Conservation (phyloP, 1,140 invertebrate genomes). For the Zaprionus ornatus region DNA sequence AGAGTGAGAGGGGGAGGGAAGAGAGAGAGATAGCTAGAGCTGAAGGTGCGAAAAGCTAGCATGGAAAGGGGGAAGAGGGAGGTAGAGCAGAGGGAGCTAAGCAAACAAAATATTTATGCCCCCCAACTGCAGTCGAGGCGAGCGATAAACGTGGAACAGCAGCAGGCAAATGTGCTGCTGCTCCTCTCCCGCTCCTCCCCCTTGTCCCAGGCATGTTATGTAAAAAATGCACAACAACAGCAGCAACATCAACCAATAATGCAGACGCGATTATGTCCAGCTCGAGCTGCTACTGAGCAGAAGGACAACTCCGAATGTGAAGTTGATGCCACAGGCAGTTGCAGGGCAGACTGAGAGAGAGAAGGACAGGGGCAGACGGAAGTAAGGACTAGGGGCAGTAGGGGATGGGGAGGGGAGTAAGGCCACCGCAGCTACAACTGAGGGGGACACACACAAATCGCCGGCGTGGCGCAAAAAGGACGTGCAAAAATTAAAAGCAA, state of each 20-base stretch:
- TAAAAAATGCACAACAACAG: conserved; percentile 63
- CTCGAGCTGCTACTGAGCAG: conserved; percentile 36
- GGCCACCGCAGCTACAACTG: conserved; percentile 34
- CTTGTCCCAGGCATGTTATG: not conserved
- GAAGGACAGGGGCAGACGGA: not conserved
- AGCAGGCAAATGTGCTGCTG: not conserved
- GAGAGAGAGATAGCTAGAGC: not conserved
- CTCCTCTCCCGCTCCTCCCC: too few relatives aligned
- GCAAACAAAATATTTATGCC: conserved; percentile 80
- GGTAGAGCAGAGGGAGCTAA: conserved; percentile 36
- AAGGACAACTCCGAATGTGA: conserved; percentile 74
- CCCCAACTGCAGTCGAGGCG: conserved; percentile 40
- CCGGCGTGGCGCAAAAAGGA: conserved; percentile 30
- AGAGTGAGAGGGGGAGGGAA: conserved; percentile 17
- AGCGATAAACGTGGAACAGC: conserved; percentile 62
- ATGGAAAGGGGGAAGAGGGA: not conserved
- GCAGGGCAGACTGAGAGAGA: not conserved
- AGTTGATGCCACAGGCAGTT: conserved; percentile 57
- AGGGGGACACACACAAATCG: conserved; percentile 30
- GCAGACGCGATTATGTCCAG: conserved; percentile 83
- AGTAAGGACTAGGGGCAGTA: not conserved
- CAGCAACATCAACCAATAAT: conserved; percentile 83
- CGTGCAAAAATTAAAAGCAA: conserved; percentile 73
- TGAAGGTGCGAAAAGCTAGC: not conserved
- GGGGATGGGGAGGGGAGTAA: not conserved